Conservation (phyloP, 2,797 vertebrate species). For the Sus cebifrons region DNA sequence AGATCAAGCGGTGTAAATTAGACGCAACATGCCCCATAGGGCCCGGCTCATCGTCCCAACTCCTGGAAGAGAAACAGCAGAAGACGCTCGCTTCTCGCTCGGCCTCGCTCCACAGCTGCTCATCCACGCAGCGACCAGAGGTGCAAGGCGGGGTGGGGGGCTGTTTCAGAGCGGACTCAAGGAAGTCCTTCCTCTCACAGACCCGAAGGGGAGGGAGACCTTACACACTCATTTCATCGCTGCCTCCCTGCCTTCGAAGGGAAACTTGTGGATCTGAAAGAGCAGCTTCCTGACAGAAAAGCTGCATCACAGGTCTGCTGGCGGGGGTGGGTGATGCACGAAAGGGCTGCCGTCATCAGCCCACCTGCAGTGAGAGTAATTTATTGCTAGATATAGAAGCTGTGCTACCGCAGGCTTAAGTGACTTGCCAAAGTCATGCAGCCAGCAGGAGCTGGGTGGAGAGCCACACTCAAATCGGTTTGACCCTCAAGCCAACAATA, state of each 20-base stretch:
- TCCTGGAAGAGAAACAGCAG: neutral
- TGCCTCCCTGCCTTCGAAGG: neutral
- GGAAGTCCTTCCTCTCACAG: neutral
- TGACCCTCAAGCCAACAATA: neutral
- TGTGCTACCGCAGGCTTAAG: neutral
- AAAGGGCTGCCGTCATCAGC: neutral
- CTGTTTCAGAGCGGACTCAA: fast-evolving
- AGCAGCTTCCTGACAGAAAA: neutral
- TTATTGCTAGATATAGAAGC: neutral
- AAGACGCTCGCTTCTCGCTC: neutral
- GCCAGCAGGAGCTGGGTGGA: neutral
- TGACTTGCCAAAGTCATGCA: neutral
- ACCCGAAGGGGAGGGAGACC: neutral
- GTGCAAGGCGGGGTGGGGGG: neutral
- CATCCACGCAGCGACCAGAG: neutral
- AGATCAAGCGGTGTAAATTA: neutral
- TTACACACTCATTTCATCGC: neutral
- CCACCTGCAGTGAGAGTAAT: neutral
- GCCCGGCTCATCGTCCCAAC: neutral
- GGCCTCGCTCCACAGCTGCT: neutral
- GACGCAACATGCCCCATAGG: neutral
- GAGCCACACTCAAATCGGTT: neutral
- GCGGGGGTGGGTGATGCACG: neutral
- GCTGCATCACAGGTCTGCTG: neutral
- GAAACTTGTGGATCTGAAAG: conserved; percentile 17